Base-by-base conservation (phyloP, 2,797 vertebrate genomes). In the Holocentrus rufus region DNA sequence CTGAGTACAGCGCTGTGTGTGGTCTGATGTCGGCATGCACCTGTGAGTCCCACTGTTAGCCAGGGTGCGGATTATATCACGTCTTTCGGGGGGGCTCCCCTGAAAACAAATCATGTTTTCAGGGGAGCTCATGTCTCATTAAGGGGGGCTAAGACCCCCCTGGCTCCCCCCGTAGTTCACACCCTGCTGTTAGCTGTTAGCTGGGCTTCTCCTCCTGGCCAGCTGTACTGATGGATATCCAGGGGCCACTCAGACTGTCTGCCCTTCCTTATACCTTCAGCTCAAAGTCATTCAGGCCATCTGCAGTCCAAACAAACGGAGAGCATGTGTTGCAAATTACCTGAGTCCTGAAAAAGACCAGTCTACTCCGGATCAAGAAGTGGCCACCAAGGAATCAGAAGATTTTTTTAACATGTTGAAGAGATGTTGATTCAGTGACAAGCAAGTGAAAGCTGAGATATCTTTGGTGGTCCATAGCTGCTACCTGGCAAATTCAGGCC, bases 271-370 rank as follows among this genome's bases (percentile, higher is more conserved):
- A 55, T 72, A 22, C 61, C 57, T 74, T 74, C 34, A 76, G 73
- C 66, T 77, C 80, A 80, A 77, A 77, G 77, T 69, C 63, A 69
- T 74, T 78, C 60, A 59, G 75, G 49, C 54, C 15, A 46, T 61
- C 31, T 76, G 60, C 67, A 46, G 78, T 73, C 54, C 25, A 72
- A 11, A 69, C 31, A 59, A 17, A 72, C 62, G 34, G 52, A 25
- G 39, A 18, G 22, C 52, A 55, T 34, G 14, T 15, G 27, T 18
- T 42, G 39, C 46, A 18, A 46, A 42, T 47, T 22, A 47, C 10
- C 11, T 47, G 54, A 39, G 25, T 68, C 39, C 25, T 25, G 20
- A 42, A 52, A 4, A 54, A 18, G 15, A 9, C 22, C 50, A 27
- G 2, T 2, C 25, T 27, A 27, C 25, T 2, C 25, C 18, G 36